Conservation (phyloP, 2,113 vertebrate genomes). For the Taurulus bubalis region DNA sequence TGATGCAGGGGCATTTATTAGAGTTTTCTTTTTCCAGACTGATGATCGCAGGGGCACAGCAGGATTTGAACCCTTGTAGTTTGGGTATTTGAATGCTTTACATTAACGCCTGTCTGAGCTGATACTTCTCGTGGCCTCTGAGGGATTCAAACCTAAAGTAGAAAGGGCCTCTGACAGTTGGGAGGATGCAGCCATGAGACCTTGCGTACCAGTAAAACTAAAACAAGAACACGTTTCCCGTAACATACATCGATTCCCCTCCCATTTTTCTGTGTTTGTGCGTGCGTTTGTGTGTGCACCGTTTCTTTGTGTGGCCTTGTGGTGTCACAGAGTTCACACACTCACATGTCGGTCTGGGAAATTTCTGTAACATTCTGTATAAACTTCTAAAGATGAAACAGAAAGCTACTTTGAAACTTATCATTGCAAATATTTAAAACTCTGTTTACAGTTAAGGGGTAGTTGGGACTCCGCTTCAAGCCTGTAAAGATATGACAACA, state of each 20-base stretch:
- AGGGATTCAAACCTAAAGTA: conserved; percentile 61
- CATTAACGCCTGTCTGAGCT: conserved; percentile 14
- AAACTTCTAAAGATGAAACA: conserved; percentile 51
- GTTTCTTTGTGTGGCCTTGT: conserved; percentile 54
- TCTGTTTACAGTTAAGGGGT: conserved; percentile 50
- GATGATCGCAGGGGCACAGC: conserved; percentile 4
- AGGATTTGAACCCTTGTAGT: conserved; percentile 3
- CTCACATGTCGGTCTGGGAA: conserved; percentile 45
- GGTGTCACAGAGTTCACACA: conserved; percentile 67
- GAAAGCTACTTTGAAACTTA: conserved; percentile 52
- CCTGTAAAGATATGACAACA: conserved; percentile 60
- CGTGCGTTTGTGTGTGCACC: conserved; percentile 35
- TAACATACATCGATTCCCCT: conserved; percentile 77
- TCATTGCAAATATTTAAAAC: conserved; percentile 47
- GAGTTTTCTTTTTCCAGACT: neutral
- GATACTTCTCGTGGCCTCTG: conserved; percentile 49
- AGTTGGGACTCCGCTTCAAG: conserved; percentile 26
- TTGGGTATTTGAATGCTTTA: conserved; percentile 27
- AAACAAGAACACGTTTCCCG: conserved; percentile 77
- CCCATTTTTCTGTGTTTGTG: conserved; percentile 56
- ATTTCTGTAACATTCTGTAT: conserved; percentile 39
- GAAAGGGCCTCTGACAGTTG: conserved; percentile 65
- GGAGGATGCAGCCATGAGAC: conserved; percentile 72
- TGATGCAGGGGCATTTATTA: neutral
- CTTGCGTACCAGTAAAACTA: conserved; percentile 69